Evolutionary conservation across 1,140 invertebrate genomes (phyloP), one percentile per base, ranked within the genome.

Genomic region (Goniozus legneri): DNA sequence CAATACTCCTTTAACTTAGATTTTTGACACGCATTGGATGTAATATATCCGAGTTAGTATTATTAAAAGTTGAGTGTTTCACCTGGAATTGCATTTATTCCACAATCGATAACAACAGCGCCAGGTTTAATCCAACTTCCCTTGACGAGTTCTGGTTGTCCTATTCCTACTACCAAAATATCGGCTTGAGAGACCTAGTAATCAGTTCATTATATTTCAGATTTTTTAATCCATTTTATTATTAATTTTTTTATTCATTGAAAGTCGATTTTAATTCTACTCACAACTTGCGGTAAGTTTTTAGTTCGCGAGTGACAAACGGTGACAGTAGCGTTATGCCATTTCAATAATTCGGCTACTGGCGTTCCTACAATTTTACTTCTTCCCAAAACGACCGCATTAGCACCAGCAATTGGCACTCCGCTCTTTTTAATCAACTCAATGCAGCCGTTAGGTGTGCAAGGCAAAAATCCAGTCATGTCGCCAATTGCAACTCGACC

Each of bases 71-170:
- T n/a, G n/a, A n/a, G n/a, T n/a, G n/a, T 7, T 62, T 69, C 78
- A 95, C 92, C 93, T 77, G 89, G 82, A 56, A 97, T 87, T 3
- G 88, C 82, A 75, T 97, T 98, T 43, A 99, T 99, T 31, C 97
- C 97, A 79, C 97, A 99, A 72, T 99, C 97, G 57, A 99, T 98
- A n/a, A 99, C 96, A 20, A 99, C 87, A 35, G 96, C 95, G 14
- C 96, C 95, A 0, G 92, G 92, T 77, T 99, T 99, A 33, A 99
- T 87, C 97, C 97, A 99, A 38, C 87, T 87, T 0, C 88, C 92
- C 72, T 92, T 92, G 1, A 99, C 95, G 76, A 98, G 81, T 73
- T 95, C 83, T 6, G 95, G 78, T 62, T 86, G 82, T 0, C 97
- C 97, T 58, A 98, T 95, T 2, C 84, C 97, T 3, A 97, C 96